Conservation (phyloP, 2,888 invertebrate species). For the Rhagium mordax region DNA sequence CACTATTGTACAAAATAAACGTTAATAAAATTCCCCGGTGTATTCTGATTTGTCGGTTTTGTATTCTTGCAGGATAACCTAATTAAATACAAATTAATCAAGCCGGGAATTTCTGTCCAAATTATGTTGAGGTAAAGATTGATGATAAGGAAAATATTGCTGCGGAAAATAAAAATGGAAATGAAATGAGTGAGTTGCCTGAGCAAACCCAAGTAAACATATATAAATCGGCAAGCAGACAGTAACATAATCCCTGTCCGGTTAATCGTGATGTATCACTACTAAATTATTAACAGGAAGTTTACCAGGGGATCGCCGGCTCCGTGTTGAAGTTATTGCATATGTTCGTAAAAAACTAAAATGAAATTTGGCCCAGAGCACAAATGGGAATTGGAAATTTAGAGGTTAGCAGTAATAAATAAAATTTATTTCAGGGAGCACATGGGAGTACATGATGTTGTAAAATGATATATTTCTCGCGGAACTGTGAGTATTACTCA, state of each 20-base stretch:
- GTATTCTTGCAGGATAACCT: neutral
- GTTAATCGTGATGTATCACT: conserved; percentile 51
- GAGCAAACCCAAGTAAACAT: conserved; percentile 26
- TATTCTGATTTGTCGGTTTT: too few relatives aligned
- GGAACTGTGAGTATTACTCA: neutral
- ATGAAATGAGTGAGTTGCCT: conserved; percentile 25
- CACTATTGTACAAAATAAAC: too few relatives aligned
- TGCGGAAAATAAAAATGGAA: conserved; percentile 24
- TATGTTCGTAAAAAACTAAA: conserved; percentile 32
- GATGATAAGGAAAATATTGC: conserved; percentile 5
- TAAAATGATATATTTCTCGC: neutral
- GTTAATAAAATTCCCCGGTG: too few relatives aligned
- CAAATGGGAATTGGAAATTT: conserved; percentile 35
- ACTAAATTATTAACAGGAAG: conserved; percentile 50
- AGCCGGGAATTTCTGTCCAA: neutral
- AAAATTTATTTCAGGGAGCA: conserved; percentile 27
- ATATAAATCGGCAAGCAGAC: conserved; percentile 46
- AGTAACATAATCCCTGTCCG: conserved; percentile 47
- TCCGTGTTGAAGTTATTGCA: conserved; percentile 34
- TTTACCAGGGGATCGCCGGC: conserved; percentile 37
- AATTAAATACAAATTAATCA: neutral
- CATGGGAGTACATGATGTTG: neutral
- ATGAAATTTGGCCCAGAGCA: conserved; percentile 34
- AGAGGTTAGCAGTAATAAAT: conserved; percentile 30
- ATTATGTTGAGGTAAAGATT: conserved; percentile 15